These are phyloP conservation scores for Lottia scabra DNA, from an alignment of 2,888 invertebrate genomes.

Conservation along the genomic window DNA sequence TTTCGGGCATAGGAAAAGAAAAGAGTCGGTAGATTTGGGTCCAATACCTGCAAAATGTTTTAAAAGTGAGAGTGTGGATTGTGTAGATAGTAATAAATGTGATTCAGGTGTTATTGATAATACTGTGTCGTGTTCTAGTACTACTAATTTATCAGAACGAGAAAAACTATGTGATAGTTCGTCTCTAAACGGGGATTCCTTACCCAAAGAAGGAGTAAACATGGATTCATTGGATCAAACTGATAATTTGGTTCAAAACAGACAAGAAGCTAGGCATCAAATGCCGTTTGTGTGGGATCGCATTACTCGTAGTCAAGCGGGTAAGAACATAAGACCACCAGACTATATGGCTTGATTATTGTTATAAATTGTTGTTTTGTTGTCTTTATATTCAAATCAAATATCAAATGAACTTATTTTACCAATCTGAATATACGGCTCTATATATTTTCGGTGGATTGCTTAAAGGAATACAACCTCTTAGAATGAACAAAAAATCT, in stretches of 20 bases:
- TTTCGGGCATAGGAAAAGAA: constrained; percentile 43
- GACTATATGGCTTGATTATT: constrained; percentile 14
- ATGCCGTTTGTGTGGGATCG: constrained; percentile 55
- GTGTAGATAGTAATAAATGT: not conserved
- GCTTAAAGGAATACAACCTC: no score
- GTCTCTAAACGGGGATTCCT: not conserved
- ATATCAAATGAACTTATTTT: not conserved
- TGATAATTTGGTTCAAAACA: not conserved
- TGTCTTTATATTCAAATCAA: not conserved
- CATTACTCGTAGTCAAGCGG: constrained; percentile 50
- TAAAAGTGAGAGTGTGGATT: constrained; percentile 11
- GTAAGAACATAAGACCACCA: constrained; percentile 32
- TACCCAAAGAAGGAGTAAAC: not conserved
- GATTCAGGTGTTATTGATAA: not conserved
- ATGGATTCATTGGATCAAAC: not conserved
- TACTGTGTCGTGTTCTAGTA: not conserved
- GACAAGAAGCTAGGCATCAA: constrained; percentile 30
- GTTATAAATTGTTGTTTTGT: not conserved
- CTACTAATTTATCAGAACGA: not conserved
- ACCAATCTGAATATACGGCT: no score
- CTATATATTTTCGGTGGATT: no score
- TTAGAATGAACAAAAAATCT: no score
- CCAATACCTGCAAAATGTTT: constrained; percentile 15
- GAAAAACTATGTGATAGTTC: not conserved
- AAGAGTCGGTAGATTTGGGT: constrained; percentile 17